Evolutionary conservation across 1,140 invertebrate genomes (phyloP), one percentile per base, ranked within the genome.

Genomic region (Chironomus striatipennis): DNA sequence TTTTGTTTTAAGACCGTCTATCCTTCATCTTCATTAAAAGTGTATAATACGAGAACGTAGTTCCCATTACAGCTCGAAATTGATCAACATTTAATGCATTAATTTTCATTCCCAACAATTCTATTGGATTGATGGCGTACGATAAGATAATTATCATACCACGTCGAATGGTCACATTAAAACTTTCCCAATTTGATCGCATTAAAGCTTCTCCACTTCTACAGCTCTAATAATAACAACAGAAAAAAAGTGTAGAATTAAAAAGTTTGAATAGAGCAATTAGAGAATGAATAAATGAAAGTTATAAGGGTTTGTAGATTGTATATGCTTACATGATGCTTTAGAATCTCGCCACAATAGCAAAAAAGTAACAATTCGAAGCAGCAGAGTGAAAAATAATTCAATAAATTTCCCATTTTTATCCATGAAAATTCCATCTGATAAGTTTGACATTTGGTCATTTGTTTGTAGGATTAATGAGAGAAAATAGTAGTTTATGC

Each of bases 151-250:
- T 57, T 57, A 57, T 57, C 47, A 57, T 57, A 12, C 47, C 47
- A 57, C 47, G 47, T n/a, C n/a, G 9, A 57, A n/a, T 57, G n/a
- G 47, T n/a, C 10, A 10, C 10, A n/a, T 57, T n/a, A n/a, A 57
- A 57, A 57, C 10, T 57, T 57, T 57, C 47, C 47, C 47, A 57
- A 57, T 57, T 57, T 57, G 47, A 57, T 12, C 47, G 47, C 47
- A 57, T 57, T 57, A 57, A 57, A 7, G 47, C 47, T 57, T 57
- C 47, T 12, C 47, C 47, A 57, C 10, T 2, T 57, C 47, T 10
- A 12, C 10, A 57, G 47, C 47, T 57, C 47, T 57, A 34, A 34
- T 34, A 34, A 34, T 34, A 34, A 34, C 24, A 34, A 34, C 5
- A 5, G 5, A 1, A 34, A 34, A 34, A 34, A 34, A 34, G 5